phyloP scores from a whole-genome alignment of 2,888 invertebrate genomes.

The Cryptophagus acutangulus region DNA sequence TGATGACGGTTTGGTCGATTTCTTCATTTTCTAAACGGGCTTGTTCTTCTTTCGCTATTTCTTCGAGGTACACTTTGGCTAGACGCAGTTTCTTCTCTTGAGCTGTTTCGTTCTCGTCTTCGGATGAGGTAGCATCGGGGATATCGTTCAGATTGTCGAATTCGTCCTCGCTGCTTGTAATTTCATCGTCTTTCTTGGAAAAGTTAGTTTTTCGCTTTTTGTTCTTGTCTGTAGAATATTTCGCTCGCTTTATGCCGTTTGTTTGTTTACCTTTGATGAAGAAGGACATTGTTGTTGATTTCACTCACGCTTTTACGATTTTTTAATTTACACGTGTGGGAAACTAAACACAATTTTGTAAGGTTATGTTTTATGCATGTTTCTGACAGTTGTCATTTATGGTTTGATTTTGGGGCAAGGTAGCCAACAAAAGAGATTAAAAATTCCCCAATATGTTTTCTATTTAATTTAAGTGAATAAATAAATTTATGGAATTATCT shows the following conservation, averaged over 20 bases:
- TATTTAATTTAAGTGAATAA: no score
- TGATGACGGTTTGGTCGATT: slow-evolving; percentile 61
- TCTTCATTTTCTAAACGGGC: slow-evolving; percentile 63
- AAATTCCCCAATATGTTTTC: no score
- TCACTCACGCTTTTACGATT: no score
- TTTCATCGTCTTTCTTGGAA: slow-evolving; percentile 51
- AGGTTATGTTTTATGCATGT: no score
- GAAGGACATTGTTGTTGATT: no score
- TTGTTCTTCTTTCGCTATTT: slow-evolving; percentile 77
- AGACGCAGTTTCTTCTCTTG: slow-evolving; percentile 87
- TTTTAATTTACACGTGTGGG: no score
- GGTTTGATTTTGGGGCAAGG: no score
- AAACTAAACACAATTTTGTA: no score
- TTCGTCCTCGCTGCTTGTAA: slow-evolving; percentile 62
- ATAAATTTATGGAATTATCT: no score
- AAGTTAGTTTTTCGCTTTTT: slow-evolving; percentile 27
- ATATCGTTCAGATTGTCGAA: slow-evolving; percentile 52
- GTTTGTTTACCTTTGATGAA: slow-evolving; percentile 39
- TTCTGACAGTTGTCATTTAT: no score
- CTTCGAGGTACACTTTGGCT: slow-evolving; percentile 83
- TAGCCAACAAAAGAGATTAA: no score
- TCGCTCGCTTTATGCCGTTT: slow-evolving; percentile 26
- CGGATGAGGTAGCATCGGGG: slow-evolving; percentile 45
- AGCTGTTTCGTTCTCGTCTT: slow-evolving; percentile 72
- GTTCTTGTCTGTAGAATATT: slow-evolving; percentile 23